A percentile compares a stretch with the other conserved stretches of the same genome.
phyloP scores from a whole-genome alignment of 2,797 vertebrate genomes.

The Neomorphus geoffroyi region DNA sequence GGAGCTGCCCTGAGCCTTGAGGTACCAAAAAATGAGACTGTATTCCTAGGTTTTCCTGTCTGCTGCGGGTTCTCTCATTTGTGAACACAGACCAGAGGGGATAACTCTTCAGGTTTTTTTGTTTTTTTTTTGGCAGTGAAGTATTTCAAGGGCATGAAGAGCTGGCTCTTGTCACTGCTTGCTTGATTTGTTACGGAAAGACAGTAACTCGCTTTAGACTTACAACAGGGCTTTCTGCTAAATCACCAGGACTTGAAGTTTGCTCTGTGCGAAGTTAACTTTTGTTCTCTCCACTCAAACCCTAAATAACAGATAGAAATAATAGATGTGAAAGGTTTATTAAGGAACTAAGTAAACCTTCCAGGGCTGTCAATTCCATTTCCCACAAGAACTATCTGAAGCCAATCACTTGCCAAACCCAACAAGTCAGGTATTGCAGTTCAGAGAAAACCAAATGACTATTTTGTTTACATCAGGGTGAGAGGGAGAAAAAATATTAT shows the following conservation, averaged over 20 bases:
- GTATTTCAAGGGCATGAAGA: not conserved
- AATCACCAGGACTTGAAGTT: not conserved
- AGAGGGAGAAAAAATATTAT: not conserved
- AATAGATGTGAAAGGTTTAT: constrained; percentile 14
- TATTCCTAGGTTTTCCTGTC: not conserved
- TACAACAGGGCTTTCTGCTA: constrained; percentile 19
- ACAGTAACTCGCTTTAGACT: constrained; percentile 3
- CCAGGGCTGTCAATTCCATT: not conserved
- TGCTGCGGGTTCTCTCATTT: not conserved
- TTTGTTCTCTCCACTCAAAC: not conserved
- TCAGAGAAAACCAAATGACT: not conserved
- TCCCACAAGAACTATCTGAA: not conserved
- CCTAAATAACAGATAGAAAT: not conserved
- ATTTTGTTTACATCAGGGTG: constrained; percentile 1
- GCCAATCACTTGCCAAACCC: not conserved
- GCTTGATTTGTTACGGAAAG: constrained; percentile 18
- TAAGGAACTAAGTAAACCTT: constrained; percentile 7
- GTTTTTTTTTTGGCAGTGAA: not conserved
- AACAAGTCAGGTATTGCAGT: not conserved
- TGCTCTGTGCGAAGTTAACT: constrained; percentile 13
- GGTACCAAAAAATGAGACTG: not conserved
- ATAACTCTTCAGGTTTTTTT: not conserved
- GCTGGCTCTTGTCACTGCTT: not conserved
- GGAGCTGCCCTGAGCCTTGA: not conserved
- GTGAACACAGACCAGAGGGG: not conserved